These are phyloP conservation scores for Danio choprae DNA, from an alignment of 2,797 vertebrate genomes.

Conservation along the genomic window DNA sequence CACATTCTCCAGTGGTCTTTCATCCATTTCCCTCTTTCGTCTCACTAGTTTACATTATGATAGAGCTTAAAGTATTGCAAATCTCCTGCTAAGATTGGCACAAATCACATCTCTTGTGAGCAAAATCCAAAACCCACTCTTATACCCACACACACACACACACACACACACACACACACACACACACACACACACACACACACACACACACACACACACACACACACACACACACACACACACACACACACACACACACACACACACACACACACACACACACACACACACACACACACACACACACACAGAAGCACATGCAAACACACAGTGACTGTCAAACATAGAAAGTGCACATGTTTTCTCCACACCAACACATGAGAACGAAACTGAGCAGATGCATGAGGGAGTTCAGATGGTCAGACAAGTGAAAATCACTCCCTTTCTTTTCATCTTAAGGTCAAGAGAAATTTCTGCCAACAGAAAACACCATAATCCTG, in stretches of 20 bases:
- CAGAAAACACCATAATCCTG: background rate
- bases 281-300: slow-evolving; percentile 15
- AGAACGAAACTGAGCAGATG: slow-evolving; percentile 6
- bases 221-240: background rate
- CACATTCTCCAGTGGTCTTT: slow-evolving; percentile 43
- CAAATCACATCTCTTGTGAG: slow-evolving; percentile 42
- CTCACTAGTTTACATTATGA: slow-evolving; percentile 50
- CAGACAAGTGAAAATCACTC: slow-evolving; percentile 23
- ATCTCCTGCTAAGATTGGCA: slow-evolving; percentile 50
- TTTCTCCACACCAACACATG: slow-evolving; percentile 15
- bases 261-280: slow-evolving; percentile 13
- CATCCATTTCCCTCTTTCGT: slow-evolving; percentile 34
- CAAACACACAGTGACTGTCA: background rate
- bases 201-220: background rate
- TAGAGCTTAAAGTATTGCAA: slow-evolving; percentile 53
- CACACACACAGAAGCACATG: background rate
- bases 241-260: background rate
- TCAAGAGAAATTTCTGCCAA: slow-evolving; percentile 4
- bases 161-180: background rate
- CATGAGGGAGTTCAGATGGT: background rate
- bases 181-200: background rate
- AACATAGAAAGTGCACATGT: slow-evolving; percentile 14
- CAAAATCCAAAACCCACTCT: slow-evolving; percentile 28
- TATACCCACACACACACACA: slow-evolving; percentile 19
- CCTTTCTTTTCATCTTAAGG: slow-evolving; percentile 36